Evolutionary conservation across 35 echinoderm and acorn worm genomes (phyloP), one percentile per base, ranked within the genome.

Genomic region (Ptychodera flava): DNA sequence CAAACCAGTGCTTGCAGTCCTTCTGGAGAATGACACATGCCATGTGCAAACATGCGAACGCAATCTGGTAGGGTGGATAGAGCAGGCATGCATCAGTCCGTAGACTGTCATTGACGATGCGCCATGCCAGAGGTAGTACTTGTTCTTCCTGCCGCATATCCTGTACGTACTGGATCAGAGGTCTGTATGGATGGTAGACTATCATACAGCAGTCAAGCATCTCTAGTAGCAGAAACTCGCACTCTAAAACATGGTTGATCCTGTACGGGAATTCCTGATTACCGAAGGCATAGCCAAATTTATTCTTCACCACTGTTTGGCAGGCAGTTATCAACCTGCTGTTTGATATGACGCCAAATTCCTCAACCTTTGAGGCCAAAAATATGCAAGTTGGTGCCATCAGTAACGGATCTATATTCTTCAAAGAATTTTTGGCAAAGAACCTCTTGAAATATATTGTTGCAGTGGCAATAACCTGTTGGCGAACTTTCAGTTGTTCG

Each of bases 1-100:
- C 96, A 91, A 99, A 99, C 96, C 96, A 99, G 52, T 94, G 92
- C 75, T 99, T 99, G 28, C 92, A 94, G 86, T 99, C 96, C 38
- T 99, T 99, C 77, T 99, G 96, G 32, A 93, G 91, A 15, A 99
- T 99, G 16, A 99, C 96, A 88, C 96, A 99, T 12, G 96, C 96
- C 96, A 99, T 99, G 79, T 99, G 96, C 1, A 99, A 83, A 53
- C 90, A 99, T 76, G 96, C 96, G 36, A 98, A 86, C 30, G 96
- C 96, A 87, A 99, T 99, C 30, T 94, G 93, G 78, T 94, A 99
- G 29, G 96, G 96, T 52, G 96, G 96, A 34, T 99, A 99, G 33
- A 99, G 81, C 22, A 99, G 84, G 76, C 96, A 94, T 32, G 94
- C 93, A 91, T 99, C 93, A 35, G 96, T 99, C 38, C 96, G 81